phyloP scores from a whole-genome alignment of 2,888 invertebrate species.

The Fissipunctia ypsillon region DNA sequence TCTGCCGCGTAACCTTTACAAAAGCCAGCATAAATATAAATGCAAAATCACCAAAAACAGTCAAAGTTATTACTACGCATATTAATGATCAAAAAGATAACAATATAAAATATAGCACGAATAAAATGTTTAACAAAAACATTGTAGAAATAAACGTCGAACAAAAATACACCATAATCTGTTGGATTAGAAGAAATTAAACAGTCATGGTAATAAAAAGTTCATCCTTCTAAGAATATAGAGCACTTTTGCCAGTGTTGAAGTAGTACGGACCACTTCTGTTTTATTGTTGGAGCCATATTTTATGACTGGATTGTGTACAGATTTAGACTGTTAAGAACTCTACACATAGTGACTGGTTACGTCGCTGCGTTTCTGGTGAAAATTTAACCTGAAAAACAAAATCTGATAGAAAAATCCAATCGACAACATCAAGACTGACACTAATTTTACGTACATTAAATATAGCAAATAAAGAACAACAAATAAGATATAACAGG shows the following conservation, averaged over 20 bases:
- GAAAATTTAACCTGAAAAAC: not conserved
- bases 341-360: slow-evolving; percentile 56
- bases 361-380: slow-evolving; percentile 26
- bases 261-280: slow-evolving; percentile 88
- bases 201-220: slow-evolving; percentile 82
- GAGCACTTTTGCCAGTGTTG: slow-evolving; percentile 85
- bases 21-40: slow-evolving; percentile 2
- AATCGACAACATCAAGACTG: not conserved
- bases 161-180: slow-evolving; percentile 68
- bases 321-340: slow-evolving; percentile 83
- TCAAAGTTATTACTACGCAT: slow-evolving; percentile 21
- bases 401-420: not conserved
- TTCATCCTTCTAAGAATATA: slow-evolving; percentile 85
- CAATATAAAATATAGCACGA: slow-evolving; percentile 45
- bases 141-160: slow-evolving; percentile 55
- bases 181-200: slow-evolving; percentile 82
- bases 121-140: slow-evolving; percentile 49
- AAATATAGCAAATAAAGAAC: not conserved
- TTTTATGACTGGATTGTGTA: slow-evolving; percentile 90
- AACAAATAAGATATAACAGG: not conserved
- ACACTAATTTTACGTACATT: not conserved
- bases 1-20: not conserved
- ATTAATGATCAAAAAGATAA: slow-evolving; percentile 37
- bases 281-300: slow-evolving; percentile 90
- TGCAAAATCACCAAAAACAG: slow-evolving; percentile 16